phyloP scores from a whole-genome alignment of 2,113 vertebrate species.

The Fulmarus glacialis region DNA sequence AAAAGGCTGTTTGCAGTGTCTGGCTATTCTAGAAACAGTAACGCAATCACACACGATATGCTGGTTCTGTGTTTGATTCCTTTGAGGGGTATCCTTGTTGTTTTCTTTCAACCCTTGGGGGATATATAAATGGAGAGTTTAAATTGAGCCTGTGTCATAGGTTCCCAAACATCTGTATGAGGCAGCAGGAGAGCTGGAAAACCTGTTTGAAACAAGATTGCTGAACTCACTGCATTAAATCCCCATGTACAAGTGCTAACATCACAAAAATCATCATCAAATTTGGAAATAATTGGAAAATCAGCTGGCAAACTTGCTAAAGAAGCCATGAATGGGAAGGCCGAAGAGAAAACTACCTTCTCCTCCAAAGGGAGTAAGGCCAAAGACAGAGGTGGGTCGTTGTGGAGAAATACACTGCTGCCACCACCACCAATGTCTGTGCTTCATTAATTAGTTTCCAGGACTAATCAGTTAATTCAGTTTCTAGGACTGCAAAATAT shows the following conservation, averaged over 20 bases:
- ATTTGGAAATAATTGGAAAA: background rate
- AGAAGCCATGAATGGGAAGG: background rate
- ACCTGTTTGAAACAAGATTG: background rate
- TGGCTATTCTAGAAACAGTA: background rate
- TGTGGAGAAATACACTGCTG: rapidly evolving
- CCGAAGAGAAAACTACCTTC: background rate
- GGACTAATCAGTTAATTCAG: background rate
- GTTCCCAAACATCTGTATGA: background rate
- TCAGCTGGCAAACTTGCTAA: background rate
- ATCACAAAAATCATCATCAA: background rate
- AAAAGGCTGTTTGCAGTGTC: background rate
- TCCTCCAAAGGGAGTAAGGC: background rate
- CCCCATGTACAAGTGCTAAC: background rate
- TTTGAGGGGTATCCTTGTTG: background rate
- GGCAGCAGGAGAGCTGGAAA: background rate
- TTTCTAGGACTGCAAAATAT: background rate
- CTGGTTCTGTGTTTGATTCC: background rate
- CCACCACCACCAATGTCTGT: background rate
- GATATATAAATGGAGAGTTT: background rate
- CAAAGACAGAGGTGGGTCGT: background rate
- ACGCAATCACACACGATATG: background rate
- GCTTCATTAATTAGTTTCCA: background rate
- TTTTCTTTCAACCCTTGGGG: background rate
- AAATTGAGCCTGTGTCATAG: background rate
- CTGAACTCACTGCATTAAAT: background rate